phyloP scores from a whole-genome alignment of 2,888 invertebrate genomes.

The Melanchra persicariae region DNA sequence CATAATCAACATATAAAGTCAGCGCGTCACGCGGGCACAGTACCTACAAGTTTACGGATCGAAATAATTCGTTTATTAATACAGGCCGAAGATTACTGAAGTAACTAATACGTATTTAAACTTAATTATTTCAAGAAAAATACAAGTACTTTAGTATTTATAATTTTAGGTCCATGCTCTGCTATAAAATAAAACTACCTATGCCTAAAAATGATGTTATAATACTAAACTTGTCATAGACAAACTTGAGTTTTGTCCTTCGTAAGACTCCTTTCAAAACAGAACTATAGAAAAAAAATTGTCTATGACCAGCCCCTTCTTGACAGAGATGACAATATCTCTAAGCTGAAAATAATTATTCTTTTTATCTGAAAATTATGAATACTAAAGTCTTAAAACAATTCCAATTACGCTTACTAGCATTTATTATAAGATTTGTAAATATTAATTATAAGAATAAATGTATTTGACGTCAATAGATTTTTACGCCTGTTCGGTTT shows the following conservation, averaged over 20 bases:
- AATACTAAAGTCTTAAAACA: conserved; percentile 47
- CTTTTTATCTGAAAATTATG: conserved; percentile 15
- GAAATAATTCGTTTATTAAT: not conserved
- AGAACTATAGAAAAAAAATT: not conserved
- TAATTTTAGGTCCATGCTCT: conserved; percentile 13
- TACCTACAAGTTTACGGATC: too few species aligned
- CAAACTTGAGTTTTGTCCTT: not conserved
- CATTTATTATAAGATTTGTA: conserved; percentile 58
- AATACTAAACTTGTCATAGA: not conserved
- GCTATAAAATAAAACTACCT: not conserved
- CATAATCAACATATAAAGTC: too few species aligned
- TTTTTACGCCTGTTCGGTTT: conserved; percentile 16
- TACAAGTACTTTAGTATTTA: conserved; percentile 55
- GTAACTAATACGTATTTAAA: conserved; percentile 37
- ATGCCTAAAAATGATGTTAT: not conserved
- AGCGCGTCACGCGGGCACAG: too few species aligned
- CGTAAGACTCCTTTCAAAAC: not conserved
- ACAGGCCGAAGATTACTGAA: not conserved
- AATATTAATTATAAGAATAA: conserved; percentile 54
- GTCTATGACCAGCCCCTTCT: too few species aligned
- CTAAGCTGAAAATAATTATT: too few species aligned
- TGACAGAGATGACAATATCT: too few species aligned
- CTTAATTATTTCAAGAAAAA: conserved; percentile 49
- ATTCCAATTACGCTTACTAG: conserved; percentile 64
- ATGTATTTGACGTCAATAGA: conserved; percentile 47